Evolutionary conservation across 2,113 vertebrate genomes (phyloP).

Genomic region (Mobula hypostoma): DNA sequence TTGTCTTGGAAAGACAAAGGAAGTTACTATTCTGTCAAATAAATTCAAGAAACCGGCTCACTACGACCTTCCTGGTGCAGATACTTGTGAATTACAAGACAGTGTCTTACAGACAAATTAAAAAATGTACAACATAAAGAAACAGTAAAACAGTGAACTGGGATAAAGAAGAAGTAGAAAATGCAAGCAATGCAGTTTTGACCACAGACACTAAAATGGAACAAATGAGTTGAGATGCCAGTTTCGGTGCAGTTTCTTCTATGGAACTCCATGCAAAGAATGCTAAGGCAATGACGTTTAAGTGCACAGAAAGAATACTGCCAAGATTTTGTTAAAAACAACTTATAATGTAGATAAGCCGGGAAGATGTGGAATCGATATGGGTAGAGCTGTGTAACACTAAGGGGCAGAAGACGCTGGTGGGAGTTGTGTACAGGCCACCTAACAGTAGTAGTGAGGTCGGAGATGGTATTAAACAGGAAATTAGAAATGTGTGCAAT

Average conservation of each 20-base stretch:
- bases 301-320: background rate
- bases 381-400: too few species aligned
- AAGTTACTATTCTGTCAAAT: background rate
- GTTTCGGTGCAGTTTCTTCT: background rate
- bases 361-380: too few species aligned
- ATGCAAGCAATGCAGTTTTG: background rate
- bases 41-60: background rate
- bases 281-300: background rate
- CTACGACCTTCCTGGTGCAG: background rate
- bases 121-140: background rate
- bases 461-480: too few species aligned
- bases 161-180: background rate
- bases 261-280: background rate
- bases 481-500: too few species aligned
- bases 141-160: background rate
- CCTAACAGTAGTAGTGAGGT: too few species aligned
- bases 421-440: too few species aligned
- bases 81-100: background rate
- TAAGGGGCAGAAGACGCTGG: too few species aligned
- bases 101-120: background rate
- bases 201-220: background rate
- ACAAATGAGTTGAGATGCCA: background rate
- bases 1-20: background rate
- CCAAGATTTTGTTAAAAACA: background rate
- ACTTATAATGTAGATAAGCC: background rate